Evolutionary conservation across 2,888 invertebrate genomes (phyloP).

Genomic region (Sphinx pinastri): DNA sequence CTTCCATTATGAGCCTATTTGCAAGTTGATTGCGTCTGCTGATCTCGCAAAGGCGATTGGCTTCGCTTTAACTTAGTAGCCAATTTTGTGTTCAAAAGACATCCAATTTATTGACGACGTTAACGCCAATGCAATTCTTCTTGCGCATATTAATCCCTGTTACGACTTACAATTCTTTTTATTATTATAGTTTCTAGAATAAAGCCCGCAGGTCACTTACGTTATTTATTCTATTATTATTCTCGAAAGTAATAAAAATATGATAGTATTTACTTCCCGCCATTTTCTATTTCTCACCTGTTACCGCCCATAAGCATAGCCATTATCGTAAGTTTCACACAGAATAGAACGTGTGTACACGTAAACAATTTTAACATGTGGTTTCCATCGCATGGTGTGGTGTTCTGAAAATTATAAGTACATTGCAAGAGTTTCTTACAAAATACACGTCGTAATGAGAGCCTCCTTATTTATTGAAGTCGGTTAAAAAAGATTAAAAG

Average conservation of each 20-base stretch:
- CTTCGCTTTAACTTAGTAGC: background rate
- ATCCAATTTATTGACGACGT: background rate
- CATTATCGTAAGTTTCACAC: slow-evolving; percentile 1
- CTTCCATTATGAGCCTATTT: slow-evolving; percentile 6
- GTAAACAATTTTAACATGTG: slow-evolving; percentile 6
- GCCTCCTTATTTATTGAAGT: too few relatives aligned
- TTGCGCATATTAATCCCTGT: background rate
- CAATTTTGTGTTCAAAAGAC: background rate
- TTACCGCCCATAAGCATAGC: background rate
- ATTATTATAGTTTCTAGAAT: too few relatives aligned
- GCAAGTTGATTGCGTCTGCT: slow-evolving; percentile 13
- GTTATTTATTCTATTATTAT: too few relatives aligned
- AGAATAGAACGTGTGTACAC: background rate
- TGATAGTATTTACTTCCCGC: background rate
- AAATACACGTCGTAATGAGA: too few relatives aligned
- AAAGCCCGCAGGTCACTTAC: too few relatives aligned
- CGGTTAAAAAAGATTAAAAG: too few relatives aligned
- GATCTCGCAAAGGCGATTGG: background rate
- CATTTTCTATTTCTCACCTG: background rate
- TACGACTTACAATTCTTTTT: background rate
- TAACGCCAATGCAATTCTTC: background rate
- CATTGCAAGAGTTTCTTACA: background rate
- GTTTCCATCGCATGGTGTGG: background rate
- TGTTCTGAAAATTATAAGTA: background rate
- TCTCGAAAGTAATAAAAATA: background rate